These are phyloP conservation scores for Holcopasites calliopsidis DNA, from an alignment of 1,140 invertebrate species.

Conservation along the genomic window DNA sequence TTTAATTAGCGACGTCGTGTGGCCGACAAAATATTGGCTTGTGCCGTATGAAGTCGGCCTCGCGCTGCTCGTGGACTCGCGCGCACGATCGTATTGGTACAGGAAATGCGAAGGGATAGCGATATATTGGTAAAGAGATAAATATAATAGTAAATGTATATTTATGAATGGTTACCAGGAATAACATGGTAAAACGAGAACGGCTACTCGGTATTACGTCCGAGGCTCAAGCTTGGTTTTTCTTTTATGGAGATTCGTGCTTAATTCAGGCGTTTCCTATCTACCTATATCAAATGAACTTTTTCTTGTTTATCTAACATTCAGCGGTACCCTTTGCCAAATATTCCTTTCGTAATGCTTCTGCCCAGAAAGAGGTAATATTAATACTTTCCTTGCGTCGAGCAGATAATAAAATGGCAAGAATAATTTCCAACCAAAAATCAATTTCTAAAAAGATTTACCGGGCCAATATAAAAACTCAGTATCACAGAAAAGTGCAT, in stretches of 20 bases:
- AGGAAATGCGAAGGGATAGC: background rate
- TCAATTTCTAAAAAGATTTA: too few species aligned
- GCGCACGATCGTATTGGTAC: background rate
- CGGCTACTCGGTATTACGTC: background rate
- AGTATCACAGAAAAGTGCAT: too few species aligned
- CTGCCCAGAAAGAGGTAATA: too few species aligned
- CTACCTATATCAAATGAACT: too few species aligned
- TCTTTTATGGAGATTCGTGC: background rate
- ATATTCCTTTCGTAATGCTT: too few species aligned
- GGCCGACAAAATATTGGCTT: constrained; percentile 5
- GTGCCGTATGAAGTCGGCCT: background rate
- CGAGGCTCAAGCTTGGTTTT: background rate
- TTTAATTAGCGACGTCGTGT: constrained; percentile 29
- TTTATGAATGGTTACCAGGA: constrained; percentile 1
- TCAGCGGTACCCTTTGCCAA: too few species aligned
- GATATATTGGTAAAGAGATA: background rate
- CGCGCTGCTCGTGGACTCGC: background rate
- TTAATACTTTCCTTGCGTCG: too few species aligned
- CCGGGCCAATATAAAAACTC: too few species aligned
- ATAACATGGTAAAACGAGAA: background rate
- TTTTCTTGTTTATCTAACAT: too few species aligned
- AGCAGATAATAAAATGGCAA: too few species aligned
- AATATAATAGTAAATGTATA: constrained; percentile 12
- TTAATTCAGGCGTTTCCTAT: background rate
- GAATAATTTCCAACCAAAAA: too few species aligned